Evolutionary conservation across 2,113 vertebrate species (phyloP).

Genomic region (Triplophysa tibetana): DNA sequence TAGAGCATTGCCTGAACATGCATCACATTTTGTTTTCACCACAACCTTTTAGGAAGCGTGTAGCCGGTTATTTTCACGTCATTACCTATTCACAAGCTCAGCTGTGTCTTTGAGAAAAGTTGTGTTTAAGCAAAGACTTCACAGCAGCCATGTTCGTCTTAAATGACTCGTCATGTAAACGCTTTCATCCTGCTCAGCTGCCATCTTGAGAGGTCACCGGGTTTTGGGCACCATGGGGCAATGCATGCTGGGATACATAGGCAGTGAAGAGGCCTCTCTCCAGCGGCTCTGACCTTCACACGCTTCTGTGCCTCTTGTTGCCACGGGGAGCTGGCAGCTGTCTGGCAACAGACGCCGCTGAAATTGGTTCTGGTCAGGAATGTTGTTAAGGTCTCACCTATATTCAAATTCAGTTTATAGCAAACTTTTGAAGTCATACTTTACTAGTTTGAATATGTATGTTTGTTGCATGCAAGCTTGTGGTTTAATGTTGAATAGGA

Average conservation of each 20-base stretch:
- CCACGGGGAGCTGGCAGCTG: slow-evolving; percentile 72
- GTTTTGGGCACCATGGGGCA: slow-evolving; percentile 66
- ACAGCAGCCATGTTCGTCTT: slow-evolving; percentile 55
- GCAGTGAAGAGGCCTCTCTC: slow-evolving; percentile 60
- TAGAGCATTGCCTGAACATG: background rate
- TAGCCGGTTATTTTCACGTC: slow-evolving; percentile 55
- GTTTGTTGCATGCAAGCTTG: too few species aligned
- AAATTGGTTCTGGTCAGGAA: slow-evolving; percentile 70
- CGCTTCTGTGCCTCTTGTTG: slow-evolving; percentile 63
- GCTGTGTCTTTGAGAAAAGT: slow-evolving; percentile 50
- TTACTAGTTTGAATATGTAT: too few species aligned
- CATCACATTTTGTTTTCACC: background rate
- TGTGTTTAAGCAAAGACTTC: slow-evolving; percentile 63
- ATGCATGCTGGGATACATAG: slow-evolving; percentile 76
- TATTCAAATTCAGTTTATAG: slow-evolving; percentile 60
- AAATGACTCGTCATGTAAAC: slow-evolving; percentile 59
- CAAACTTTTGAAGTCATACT: slow-evolving; percentile 11
- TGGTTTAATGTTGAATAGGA: too few species aligned
- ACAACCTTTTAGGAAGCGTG: slow-evolving; percentile 6
- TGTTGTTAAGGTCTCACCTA: slow-evolving; percentile 65
- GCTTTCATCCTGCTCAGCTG: slow-evolving; percentile 68
- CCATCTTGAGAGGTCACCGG: slow-evolving; percentile 66
- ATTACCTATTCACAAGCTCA: slow-evolving; percentile 58
- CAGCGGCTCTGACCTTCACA: slow-evolving; percentile 48
- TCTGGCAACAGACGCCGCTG: slow-evolving; percentile 59